phyloP scores from a whole-genome alignment of 2,113 vertebrate species.

The Cheilinus undulatus region DNA sequence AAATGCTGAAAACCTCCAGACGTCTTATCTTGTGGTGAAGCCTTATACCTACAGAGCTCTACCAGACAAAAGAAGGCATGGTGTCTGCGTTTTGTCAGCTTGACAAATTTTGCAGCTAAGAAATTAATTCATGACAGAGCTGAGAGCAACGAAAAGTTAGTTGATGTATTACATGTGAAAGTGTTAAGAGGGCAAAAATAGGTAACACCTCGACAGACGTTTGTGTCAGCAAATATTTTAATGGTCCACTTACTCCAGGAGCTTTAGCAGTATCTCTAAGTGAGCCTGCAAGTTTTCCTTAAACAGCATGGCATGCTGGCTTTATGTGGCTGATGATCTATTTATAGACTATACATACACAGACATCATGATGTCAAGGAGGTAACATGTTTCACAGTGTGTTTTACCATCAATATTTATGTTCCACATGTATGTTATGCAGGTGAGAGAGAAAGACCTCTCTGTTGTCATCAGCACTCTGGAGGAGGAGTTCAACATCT shows the following conservation, averaged over 20 bases:
- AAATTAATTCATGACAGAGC: slow-evolving; percentile 18
- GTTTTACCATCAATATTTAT: slow-evolving; percentile 4
- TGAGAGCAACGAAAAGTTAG: slow-evolving; percentile 34
- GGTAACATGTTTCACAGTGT: not conserved
- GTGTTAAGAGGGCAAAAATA: slow-evolving; percentile 49
- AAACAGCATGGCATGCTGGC: not conserved
- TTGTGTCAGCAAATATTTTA: slow-evolving; percentile 56
- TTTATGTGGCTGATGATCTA: not conserved
- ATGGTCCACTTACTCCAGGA: slow-evolving; percentile 22
- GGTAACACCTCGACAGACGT: slow-evolving; percentile 21
- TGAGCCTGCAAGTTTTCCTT: not conserved
- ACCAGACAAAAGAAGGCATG: slow-evolving; percentile 25
- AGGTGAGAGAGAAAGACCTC: slow-evolving; percentile 96
- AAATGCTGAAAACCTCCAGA: not conserved
- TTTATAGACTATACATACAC: not conserved
- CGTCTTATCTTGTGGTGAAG: not conserved
- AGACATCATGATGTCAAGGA: not conserved
- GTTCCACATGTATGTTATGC: not conserved
- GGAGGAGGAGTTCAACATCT: slow-evolving; percentile 93
- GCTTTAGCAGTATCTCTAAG: not conserved
- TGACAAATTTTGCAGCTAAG: not conserved
- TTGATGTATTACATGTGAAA: slow-evolving; percentile 58
- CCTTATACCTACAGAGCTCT: slow-evolving; percentile 4
- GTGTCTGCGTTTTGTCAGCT: slow-evolving; percentile 27
- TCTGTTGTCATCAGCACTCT: slow-evolving; percentile 91